Conservation (phyloP, 1,140 invertebrate species). For the Magallana ariakensis region DNA sequence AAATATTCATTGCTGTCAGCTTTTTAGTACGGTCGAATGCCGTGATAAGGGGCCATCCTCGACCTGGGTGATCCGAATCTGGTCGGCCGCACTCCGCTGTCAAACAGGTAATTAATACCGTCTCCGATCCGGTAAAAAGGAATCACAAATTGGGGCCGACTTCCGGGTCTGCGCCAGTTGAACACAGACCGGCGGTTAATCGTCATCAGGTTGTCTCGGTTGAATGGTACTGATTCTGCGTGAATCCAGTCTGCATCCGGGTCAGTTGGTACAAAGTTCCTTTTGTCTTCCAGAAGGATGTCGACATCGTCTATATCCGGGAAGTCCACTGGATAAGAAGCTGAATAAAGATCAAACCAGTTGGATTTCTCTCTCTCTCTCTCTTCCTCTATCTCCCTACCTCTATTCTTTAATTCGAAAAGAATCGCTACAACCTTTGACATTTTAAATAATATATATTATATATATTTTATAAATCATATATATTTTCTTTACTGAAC, state of each 20-base stretch:
- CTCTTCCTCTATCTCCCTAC: no score
- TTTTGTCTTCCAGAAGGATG: constrained; percentile 1
- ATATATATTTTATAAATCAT: no score
- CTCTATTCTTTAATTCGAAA: no score
- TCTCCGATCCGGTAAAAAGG: constrained; percentile 10
- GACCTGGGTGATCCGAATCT: neutral
- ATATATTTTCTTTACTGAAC: no score
- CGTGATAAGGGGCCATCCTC: neutral
- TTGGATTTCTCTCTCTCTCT: no score
- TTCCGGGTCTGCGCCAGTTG: neutral
- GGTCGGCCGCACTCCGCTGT: neutral
- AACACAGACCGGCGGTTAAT: neutral
- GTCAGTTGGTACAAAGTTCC: neutral
- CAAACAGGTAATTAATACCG: neutral
- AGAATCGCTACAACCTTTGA: no score
- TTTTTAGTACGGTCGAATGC: neutral
- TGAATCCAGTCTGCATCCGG: neutral
- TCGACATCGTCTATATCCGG: neutral
- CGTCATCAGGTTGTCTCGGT: neutral
- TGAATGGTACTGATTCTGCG: neutral
- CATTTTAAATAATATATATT: no score
- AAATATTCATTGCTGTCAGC: no score
- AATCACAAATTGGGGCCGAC: neutral
- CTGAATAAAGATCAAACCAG: neutral
- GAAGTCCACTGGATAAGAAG: neutral